phyloP scores from a whole-genome alignment of 2,113 vertebrate species.

The Corythornis vintsioides region DNA sequence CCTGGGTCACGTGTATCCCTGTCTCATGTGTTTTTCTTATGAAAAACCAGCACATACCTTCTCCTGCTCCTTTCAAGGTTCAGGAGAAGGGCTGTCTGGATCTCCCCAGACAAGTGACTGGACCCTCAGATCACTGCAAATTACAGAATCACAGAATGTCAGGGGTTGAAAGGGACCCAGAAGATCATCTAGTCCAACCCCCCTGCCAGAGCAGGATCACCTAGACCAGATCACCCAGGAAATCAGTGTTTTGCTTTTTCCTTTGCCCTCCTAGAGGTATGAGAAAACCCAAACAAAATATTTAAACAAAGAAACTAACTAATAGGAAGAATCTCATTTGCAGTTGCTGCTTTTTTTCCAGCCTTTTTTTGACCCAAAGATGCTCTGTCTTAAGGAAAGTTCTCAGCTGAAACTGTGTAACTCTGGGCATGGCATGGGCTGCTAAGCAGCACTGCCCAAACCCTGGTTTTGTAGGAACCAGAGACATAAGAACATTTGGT shows the following conservation, averaged over 20 bases:
- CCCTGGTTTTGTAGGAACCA: background rate
- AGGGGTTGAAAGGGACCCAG: no score
- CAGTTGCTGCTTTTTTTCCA: background rate
- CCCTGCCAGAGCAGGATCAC: no score
- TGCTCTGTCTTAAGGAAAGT: constrained; percentile 39
- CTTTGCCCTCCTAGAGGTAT: background rate
- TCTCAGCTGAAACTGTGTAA: constrained; percentile 3
- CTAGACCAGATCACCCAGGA: no score
- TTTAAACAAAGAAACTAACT: background rate
- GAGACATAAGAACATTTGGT: background rate
- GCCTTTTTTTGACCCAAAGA: background rate
- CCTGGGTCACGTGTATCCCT: background rate
- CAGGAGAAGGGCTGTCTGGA: background rate
- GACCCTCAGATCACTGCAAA: background rate
- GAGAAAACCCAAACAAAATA: background rate
- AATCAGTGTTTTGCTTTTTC: background rate
- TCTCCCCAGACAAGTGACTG: rapidly evolving
- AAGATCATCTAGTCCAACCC: no score
- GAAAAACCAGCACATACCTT: background rate
- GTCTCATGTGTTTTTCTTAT: background rate
- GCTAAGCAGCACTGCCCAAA: background rate
- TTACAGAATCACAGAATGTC: no score
- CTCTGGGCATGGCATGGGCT: background rate
- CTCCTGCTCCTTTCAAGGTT: background rate
- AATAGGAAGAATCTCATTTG: background rate